These are phyloP conservation scores for Ptyas mucosa DNA, from an alignment of 2,113 vertebrate genomes.

Conservation along the genomic window DNA sequence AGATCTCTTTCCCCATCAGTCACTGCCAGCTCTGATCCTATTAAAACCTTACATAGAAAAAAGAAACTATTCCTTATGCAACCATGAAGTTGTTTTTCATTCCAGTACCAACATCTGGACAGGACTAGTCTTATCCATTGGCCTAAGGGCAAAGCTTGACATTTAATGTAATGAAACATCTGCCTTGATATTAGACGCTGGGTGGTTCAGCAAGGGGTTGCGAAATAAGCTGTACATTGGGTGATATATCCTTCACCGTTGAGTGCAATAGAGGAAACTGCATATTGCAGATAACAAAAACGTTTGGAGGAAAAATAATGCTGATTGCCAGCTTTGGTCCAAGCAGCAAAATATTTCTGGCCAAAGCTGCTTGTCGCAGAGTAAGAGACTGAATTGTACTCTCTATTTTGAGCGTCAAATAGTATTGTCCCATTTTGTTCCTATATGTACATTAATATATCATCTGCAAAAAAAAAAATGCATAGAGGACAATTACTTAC, in stretches of 20 bases:
- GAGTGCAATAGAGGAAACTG: background rate
- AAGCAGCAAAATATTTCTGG: background rate
- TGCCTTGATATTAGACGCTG: background rate
- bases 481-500: fast-evolving
- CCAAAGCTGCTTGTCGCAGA: background rate
- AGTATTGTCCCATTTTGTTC: background rate
- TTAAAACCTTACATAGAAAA: background rate
- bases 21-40: background rate
- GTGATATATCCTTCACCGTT: background rate
- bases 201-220: background rate
- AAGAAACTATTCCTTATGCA: background rate
- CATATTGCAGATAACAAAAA: background rate
- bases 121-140: background rate
- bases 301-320: background rate
- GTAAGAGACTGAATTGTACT: background rate
- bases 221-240: background rate
- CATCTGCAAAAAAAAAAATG: background rate
- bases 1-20: background rate
- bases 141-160: background rate
- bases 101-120: background rate
- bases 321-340: background rate
- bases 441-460: background rate
- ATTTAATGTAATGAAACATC: background rate
- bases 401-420: background rate
- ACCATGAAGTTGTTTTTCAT: background rate